These are phyloP conservation scores for Drosophila watanabei DNA, from an alignment of 1,140 invertebrate species.

Conservation along the genomic window DNA sequence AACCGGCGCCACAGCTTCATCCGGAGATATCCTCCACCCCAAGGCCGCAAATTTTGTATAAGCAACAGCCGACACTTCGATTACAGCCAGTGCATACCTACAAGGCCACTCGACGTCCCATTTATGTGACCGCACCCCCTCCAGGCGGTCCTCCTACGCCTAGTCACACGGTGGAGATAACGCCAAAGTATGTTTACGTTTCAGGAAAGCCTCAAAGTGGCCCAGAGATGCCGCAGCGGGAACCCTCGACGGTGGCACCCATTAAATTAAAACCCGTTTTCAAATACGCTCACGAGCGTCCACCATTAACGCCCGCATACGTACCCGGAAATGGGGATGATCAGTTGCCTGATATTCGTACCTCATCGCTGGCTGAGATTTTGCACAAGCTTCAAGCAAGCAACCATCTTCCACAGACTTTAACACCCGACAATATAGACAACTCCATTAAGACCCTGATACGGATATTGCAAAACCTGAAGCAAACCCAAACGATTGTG, in stretches of 20 bases:
- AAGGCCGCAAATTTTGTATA: slow-evolving; percentile 51
- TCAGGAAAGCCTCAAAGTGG: slow-evolving; percentile 27
- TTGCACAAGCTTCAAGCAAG: slow-evolving; percentile 89
- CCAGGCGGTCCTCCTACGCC: slow-evolving; percentile 30
- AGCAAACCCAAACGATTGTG: slow-evolving; percentile 86
- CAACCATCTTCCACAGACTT: slow-evolving; percentile 90
- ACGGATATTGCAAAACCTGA: slow-evolving; percentile 89
- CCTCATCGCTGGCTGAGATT: slow-evolving; percentile 86
- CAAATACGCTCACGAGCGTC: slow-evolving; percentile 52
- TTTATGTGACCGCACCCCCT: slow-evolving; percentile 58
- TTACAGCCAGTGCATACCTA: slow-evolving; percentile 64
- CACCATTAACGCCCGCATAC: slow-evolving; percentile 26
- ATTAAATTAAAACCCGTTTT: slow-evolving; percentile 70
- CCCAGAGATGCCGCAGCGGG: slow-evolving; percentile 24
- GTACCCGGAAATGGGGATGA: slow-evolving; percentile 60
- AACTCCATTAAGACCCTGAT: slow-evolving; percentile 91
- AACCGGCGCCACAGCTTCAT: slow-evolving; percentile 40
- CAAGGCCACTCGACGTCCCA: slow-evolving; percentile 66
- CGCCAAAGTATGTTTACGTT: slow-evolving; percentile 71
- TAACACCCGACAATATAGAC: slow-evolving; percentile 91
- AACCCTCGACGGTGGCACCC: slow-evolving; percentile 53
- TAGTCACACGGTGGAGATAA: slow-evolving; percentile 72
- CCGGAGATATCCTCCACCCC: slow-evolving; percentile 50
- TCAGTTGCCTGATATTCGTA: slow-evolving; percentile 77
- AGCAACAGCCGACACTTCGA: slow-evolving; percentile 67